Conservation (phyloP, 2,888 invertebrate genomes). For the Mythimna vitellina region DNA sequence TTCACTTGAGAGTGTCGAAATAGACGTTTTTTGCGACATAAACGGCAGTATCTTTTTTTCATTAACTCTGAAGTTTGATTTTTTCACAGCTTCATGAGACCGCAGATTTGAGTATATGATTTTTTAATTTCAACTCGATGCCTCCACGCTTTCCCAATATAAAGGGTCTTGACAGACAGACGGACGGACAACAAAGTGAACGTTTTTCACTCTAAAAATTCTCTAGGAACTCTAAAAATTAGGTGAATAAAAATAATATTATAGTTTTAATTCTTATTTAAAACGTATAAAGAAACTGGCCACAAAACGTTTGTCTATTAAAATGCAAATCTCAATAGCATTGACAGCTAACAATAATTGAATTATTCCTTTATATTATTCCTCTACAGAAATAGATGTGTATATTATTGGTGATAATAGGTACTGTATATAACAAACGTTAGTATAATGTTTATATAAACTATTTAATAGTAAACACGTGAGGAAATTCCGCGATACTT, state of each 20-base stretch:
- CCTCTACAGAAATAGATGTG: constrained; percentile 37
- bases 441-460: constrained; percentile 35
- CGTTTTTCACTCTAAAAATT: too few relatives aligned
- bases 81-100: too few relatives aligned
- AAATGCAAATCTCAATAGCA: constrained; percentile 45
- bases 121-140: too few relatives aligned
- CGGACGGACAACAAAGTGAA: too few relatives aligned
- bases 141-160: too few relatives aligned
- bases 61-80: too few relatives aligned
- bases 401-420: constrained; percentile 50
- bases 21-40: too few relatives aligned
- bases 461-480: constrained; percentile 50
- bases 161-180: too few relatives aligned
- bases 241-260: neutral
- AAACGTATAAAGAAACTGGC: neutral
- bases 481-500: constrained; percentile 45
- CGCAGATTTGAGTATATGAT: too few relatives aligned
- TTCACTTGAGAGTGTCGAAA: too few relatives aligned
- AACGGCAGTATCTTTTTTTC: too few relatives aligned
- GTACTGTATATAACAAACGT: constrained; percentile 32
- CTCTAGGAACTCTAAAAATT: too few relatives aligned
- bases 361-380: constrained; percentile 42
- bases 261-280: neutral
- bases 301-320: constrained; percentile 25
- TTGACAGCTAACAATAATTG: constrained; percentile 24